Evolutionary conservation across 2,888 invertebrate species (phyloP).

Genomic region (Chrysolina haemoptera): DNA sequence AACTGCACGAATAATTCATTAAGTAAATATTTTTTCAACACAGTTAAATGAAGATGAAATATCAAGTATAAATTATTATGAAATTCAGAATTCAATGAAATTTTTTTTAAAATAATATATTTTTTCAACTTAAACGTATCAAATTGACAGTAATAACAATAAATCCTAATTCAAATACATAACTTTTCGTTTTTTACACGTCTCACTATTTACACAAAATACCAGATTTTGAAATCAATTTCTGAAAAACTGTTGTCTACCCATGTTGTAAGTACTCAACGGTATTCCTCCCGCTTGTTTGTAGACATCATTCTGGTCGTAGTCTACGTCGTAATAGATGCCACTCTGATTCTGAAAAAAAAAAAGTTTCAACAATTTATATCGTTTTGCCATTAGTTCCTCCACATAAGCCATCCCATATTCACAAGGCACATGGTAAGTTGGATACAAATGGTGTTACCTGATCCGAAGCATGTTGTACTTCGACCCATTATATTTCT

Average conservation of each 20-base stretch:
- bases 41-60: not conserved
- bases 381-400: no score
- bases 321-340: conserved; percentile 92
- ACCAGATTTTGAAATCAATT: conserved; percentile 63
- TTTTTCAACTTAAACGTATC: not conserved
- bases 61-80: not conserved
- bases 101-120: no score
- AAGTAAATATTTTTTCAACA: not conserved
- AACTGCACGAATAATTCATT: not conserved
- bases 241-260: conserved; percentile 78
- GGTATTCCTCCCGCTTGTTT: conserved; percentile 81
- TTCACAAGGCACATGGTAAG: no score
- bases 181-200: not conserved
- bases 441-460: no score
- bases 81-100: not conserved
- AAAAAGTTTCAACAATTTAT: not conserved
- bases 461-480: no score
- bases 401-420: no score
- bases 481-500: no score
- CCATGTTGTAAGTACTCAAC: conserved; percentile 87
- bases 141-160: not conserved
- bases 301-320: conserved; percentile 76
- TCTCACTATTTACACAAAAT: conserved; percentile 18
- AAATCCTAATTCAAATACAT: not conserved
- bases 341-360: conserved; percentile 86